A percentile compares a stretch with the other conserved stretches of the same genome.
Evolutionary conservation across 2,888 invertebrate genomes (phyloP).

Genomic region (Stomorhina lunata): DNA sequence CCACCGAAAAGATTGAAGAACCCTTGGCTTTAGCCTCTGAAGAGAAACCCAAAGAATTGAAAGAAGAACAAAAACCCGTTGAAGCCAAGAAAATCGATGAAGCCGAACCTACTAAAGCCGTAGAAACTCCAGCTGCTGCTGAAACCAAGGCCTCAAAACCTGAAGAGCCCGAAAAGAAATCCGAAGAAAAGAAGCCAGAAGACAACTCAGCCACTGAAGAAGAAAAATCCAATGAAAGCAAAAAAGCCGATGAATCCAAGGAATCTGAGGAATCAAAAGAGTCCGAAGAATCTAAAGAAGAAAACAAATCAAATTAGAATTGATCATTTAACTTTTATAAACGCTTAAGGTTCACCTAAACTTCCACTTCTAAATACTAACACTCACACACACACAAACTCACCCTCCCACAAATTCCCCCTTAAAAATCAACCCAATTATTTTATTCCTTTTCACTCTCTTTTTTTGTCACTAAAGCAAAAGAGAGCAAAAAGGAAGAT

Average conservation of each 20-base stretch:
- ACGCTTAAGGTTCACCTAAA: constrained; percentile 66
- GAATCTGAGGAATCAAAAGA: constrained; percentile 71
- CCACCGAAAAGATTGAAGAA: constrained; percentile 57
- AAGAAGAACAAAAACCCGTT: constrained; percentile 70
- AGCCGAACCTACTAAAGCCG: constrained; percentile 74
- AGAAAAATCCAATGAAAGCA: constrained; percentile 64
- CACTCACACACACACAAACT: constrained; percentile 27
- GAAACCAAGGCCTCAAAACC: constrained; percentile 75
- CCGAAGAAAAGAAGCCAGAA: constrained; percentile 51
- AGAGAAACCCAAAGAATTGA: constrained; percentile 72
- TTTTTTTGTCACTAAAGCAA: background rate
- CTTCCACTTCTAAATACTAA: constrained; percentile 53
- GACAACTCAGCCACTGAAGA: constrained; percentile 57
- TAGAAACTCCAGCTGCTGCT: constrained; percentile 70
- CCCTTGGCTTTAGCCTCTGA: constrained; percentile 70
- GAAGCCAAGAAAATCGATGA: constrained; percentile 73
- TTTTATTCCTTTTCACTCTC: constrained; percentile 5
- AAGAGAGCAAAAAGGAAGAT: constrained; percentile 13
- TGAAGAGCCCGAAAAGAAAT: constrained; percentile 69
- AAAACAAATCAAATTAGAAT: constrained; percentile 71
- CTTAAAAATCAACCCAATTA: constrained; percentile 48
- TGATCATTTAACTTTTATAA: constrained; percentile 43
- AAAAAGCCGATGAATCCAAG: constrained; percentile 70
- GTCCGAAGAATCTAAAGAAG: constrained; percentile 75
- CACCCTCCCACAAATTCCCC: constrained; percentile 23